Conservation (phyloP, 2,888 invertebrate genomes). For the Formica aserva region DNA sequence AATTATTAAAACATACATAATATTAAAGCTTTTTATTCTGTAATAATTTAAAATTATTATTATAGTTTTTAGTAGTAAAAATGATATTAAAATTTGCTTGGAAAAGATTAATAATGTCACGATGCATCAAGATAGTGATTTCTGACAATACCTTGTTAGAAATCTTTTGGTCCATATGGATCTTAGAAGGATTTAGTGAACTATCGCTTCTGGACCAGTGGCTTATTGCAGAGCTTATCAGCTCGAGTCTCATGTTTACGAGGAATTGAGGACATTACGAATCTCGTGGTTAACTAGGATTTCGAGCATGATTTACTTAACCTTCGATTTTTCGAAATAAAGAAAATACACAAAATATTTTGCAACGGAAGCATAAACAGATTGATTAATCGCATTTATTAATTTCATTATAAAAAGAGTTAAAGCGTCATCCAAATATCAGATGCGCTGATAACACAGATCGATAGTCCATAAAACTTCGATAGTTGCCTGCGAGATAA, state of each 20-base stretch:
- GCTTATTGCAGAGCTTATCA: conserved; percentile 39
- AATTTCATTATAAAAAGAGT: not conserved
- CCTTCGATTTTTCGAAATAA: not conserved
- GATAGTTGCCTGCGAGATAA: not conserved
- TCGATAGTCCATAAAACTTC: not conserved
- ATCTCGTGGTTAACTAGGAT: conserved; percentile 25
- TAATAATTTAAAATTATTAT: not conserved
- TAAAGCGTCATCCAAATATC: not conserved
- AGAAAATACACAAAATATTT: not conserved
- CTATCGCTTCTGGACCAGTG: conserved; percentile 5
- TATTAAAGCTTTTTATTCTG: not conserved
- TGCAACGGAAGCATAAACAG: not conserved
- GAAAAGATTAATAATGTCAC: not conserved
- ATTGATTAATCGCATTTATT: not conserved
- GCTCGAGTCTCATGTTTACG: conserved; percentile 18
- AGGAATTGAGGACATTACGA: conserved; percentile 27
- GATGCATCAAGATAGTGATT: not conserved
- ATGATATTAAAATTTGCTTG: not conserved
- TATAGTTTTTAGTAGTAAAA: not conserved
- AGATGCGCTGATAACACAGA: not conserved
- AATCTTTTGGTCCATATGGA: not conserved
- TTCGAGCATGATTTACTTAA: conserved; percentile 21
- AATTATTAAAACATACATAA: not conserved
- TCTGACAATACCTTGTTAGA: conserved; percentile 28
- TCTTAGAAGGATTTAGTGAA: conserved; percentile 38